Conservation (phyloP, 2,888 invertebrate species). For the Chloroclystis v-ata region DNA sequence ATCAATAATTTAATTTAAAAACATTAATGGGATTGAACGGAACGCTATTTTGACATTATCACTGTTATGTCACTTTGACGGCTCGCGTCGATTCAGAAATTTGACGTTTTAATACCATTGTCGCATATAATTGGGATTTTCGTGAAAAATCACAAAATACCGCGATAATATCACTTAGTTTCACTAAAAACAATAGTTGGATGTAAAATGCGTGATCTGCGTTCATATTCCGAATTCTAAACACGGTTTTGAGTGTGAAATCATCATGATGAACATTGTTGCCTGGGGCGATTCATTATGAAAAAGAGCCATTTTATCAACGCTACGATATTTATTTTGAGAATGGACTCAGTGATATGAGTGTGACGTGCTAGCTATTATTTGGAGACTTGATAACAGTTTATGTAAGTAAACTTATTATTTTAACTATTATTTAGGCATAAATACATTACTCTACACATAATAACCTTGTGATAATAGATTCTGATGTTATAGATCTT, state of each 20-base stretch:
- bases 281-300: conserved; percentile 23
- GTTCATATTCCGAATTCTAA: neutral
- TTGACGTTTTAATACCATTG: neutral
- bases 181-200: neutral
- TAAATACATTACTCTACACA: too few species aligned
- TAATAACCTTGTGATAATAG: too few species aligned
- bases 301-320: conserved; percentile 38
- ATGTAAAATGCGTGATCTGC: neutral
- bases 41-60: neutral
- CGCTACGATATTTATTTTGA: conserved; percentile 3
- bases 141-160: conserved; percentile 3
- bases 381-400: too few species aligned
- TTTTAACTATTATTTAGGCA: too few species aligned
- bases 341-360: conserved; percentile 32
- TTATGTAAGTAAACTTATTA: too few species aligned
- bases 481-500: too few species aligned
- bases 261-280: conserved; percentile 24
- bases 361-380: conserved; percentile 44
- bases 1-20: neutral
- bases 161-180: neutral
- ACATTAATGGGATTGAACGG: neutral
- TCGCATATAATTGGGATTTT: neutral
- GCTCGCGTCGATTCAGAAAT: neutral
- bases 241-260: conserved; percentile 1
- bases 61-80: neutral